A percentile compares a stretch with the other conserved stretches of the same genome.
These are phyloP conservation scores for Lepilemur ruficaudatus DNA, from an alignment of 2,797 vertebrate genomes.

Conservation along the genomic window DNA sequence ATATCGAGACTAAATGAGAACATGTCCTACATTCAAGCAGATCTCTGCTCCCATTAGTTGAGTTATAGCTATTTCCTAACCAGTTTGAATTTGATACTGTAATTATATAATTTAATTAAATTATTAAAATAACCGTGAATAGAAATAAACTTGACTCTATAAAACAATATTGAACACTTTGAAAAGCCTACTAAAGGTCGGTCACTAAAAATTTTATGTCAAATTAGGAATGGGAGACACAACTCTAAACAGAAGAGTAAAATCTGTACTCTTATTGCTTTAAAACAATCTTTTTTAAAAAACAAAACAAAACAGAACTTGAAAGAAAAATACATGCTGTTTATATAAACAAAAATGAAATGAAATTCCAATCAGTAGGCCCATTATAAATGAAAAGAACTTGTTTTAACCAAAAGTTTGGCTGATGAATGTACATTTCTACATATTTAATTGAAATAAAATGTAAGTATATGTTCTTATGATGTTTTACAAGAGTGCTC, in stretches of 20 bases:
- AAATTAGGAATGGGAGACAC: not conserved
- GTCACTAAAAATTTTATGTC: not conserved
- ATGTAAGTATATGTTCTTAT: not conserved
- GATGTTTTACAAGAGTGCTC: not conserved
- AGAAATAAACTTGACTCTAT: slow-evolving; percentile 3
- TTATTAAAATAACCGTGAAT: not conserved
- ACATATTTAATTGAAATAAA: slow-evolving; percentile 1
- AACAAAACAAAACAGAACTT: not conserved
- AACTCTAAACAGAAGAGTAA: not conserved
- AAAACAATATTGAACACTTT: not conserved
- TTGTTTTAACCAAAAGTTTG: not conserved
- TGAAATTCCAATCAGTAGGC: not conserved
- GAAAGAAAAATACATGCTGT: not conserved
- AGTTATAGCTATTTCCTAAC: not conserved
- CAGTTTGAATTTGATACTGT: not conserved
- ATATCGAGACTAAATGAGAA: not conserved
- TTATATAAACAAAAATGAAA: not conserved
- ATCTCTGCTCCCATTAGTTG: not conserved
- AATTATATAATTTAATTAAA: not conserved
- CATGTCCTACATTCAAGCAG: not conserved
- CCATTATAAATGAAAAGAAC: not conserved
- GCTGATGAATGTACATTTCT: not conserved
- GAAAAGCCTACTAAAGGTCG: not conserved
- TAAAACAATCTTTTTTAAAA: not conserved
- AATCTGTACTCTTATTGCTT: not conserved